Percentiles rank a stretch among this genome's conserved stretches.
Evolutionary conservation across 2,888 invertebrate species (phyloP).

Genomic region (Synanthedon formicaeformis): DNA sequence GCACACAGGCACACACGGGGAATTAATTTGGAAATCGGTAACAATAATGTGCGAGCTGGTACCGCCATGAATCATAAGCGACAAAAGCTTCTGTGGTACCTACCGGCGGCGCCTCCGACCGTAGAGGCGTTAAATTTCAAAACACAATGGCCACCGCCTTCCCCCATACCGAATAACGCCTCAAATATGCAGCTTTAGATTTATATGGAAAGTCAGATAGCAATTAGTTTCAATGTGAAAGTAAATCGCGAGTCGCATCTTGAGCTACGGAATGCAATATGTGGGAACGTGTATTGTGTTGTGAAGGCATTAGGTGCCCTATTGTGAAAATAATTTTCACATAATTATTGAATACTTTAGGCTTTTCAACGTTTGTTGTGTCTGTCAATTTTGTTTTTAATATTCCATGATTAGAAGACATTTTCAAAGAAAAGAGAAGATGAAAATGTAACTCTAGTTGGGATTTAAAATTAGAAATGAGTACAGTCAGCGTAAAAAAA

Average conservation of each 20-base stretch:
- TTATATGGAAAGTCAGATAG: constrained; percentile 56
- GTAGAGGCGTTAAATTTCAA: constrained; percentile 50
- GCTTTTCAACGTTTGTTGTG: too few species aligned
- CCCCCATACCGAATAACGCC: constrained; percentile 32
- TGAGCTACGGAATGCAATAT: not conserved
- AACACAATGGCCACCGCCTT: constrained; percentile 30
- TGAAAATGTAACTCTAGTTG: too few species aligned
- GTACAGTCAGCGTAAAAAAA: too few species aligned
- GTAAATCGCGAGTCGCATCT: not conserved
- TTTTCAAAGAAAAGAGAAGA: too few species aligned
- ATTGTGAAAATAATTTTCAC: too few species aligned
- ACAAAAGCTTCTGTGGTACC: constrained; percentile 30
- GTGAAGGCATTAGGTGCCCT: not conserved
- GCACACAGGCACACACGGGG: constrained; percentile 26
- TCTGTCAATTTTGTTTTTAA: too few species aligned
- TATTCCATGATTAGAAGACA: too few species aligned
- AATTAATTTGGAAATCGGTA: constrained; percentile 60
- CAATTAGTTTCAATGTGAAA: constrained; percentile 43
- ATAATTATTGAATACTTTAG: too few species aligned
- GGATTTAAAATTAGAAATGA: too few species aligned
- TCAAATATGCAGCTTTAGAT: constrained; percentile 35
- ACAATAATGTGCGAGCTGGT: constrained; percentile 43
- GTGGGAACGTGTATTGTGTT: not conserved
- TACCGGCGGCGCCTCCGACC: constrained; percentile 2
- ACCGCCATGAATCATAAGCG: constrained; percentile 47